A percentile compares a stretch with the other conserved stretches of the same genome.
phyloP scores from a whole-genome alignment of 2,113 vertebrate genomes.

The Campylorhamphus procurvoides region DNA sequence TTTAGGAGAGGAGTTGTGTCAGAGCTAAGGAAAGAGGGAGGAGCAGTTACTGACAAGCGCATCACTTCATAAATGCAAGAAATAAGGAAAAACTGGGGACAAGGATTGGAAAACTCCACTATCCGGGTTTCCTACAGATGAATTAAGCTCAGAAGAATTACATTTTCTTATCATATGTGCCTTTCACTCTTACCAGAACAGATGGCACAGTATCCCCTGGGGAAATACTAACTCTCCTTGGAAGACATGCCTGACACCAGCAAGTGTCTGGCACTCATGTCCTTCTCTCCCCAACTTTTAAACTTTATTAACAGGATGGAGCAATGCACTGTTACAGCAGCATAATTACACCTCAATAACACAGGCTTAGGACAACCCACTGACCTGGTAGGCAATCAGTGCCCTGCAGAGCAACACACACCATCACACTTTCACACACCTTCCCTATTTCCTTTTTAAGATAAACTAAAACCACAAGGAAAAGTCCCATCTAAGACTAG shows the following conservation, averaged over 20 bases:
- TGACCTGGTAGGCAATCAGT: background rate
- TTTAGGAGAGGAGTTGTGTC: constrained; percentile 95
- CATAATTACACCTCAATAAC: background rate
- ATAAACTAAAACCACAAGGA: background rate
- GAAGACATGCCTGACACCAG: background rate
- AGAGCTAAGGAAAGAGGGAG: constrained; percentile 77
- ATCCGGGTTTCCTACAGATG: background rate
- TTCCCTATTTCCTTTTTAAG: background rate
- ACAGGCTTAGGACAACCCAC: background rate
- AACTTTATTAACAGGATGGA: background rate
- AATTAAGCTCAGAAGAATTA: background rate
- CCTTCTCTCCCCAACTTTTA: background rate
- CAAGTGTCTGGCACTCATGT: background rate
- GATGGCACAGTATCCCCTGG: background rate
- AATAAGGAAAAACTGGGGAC: background rate
- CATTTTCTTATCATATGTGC: background rate
- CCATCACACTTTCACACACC: background rate
- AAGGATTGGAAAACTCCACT: background rate
- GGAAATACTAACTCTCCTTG: background rate
- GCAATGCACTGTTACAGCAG: background rate
- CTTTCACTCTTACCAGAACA: background rate
- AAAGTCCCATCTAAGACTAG: background rate
- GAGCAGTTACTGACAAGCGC: background rate
- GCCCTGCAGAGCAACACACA: background rate
- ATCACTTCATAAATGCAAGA: background rate